Conservation (phyloP, 2,888 invertebrate genomes). For the Drosophila longiperda region DNA sequence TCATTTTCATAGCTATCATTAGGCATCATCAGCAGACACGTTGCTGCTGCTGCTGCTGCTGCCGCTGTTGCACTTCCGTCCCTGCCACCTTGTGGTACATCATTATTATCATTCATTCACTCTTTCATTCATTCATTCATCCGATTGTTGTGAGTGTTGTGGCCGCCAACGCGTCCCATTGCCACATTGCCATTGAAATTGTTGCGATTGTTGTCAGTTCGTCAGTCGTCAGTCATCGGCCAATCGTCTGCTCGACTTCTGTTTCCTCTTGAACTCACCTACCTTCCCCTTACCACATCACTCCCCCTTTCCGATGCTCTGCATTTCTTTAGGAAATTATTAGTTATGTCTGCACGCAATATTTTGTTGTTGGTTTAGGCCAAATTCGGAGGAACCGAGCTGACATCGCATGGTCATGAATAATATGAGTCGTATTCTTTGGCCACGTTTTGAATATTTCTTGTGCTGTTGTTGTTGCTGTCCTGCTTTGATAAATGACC, state of each 20-base stretch:
- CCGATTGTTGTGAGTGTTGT: conserved; percentile 33
- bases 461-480: conserved; percentile 8
- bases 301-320: conserved; percentile 1
- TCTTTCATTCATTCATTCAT: not conserved
- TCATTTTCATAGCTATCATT: conserved; percentile 82
- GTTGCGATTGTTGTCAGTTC: not conserved
- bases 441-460: conserved; percentile 66
- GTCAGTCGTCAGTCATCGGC: conserved; percentile 40
- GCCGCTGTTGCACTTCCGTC: conserved; percentile 22
- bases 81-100: conserved; percentile 51
- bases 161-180: conserved; percentile 49
- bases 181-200: conserved; percentile 18
- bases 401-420: conserved; percentile 52
- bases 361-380: conserved; percentile 64
- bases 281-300: conserved; percentile 21
- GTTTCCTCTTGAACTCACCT: conserved; percentile 47
- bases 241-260: conserved; percentile 64
- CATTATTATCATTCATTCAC: conserved; percentile 59
- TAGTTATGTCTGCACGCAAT: conserved; percentile 72
- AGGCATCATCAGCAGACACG: conserved; percentile 62
- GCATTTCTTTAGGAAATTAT: conserved; percentile 60
- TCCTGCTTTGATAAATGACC: conserved; percentile 60
- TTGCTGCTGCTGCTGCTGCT: conserved; percentile 16
- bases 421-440: conserved; percentile 47
- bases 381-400: conserved; percentile 24